A percentile compares a stretch with the other conserved stretches of the same genome.
These are phyloP conservation scores for Podilymbus podiceps DNA, from an alignment of 2,113 vertebrate genomes.

Conservation along the genomic window DNA sequence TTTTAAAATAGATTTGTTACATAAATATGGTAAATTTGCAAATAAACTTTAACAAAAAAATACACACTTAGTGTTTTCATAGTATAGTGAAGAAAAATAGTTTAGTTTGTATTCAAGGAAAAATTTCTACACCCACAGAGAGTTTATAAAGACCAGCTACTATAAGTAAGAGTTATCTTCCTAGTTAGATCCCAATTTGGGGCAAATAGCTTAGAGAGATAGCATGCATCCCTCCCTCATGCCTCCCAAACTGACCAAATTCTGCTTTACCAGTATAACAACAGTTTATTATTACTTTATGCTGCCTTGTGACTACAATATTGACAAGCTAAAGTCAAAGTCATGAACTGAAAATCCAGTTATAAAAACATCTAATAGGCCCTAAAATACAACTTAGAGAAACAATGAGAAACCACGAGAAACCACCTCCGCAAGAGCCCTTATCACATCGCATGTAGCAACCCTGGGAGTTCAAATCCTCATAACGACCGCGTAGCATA, in stretches of 20 bases:
- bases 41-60: neutral
- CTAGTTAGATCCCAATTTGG: neutral
- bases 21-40: neutral
- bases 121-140: neutral
- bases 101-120: neutral
- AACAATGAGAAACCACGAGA: too few species aligned
- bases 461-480: neutral
- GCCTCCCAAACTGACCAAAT: neutral
- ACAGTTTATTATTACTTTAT: neutral
- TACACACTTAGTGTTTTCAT: neutral
- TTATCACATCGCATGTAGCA: neutral
- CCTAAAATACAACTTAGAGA: neutral
- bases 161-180: neutral
- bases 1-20: neutral
- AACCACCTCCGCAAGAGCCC: too few species aligned
- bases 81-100: neutral
- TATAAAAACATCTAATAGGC: neutral
- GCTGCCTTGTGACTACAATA: neutral
- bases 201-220: neutral
- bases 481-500: rapidly evolving
- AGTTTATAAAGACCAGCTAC: neutral
- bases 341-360: neutral
- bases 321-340: neutral
- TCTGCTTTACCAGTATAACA: neutral
- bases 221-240: too few species aligned